Evolutionary conservation across 2,888 invertebrate genomes (phyloP).

Genomic region (Rhingia rostrata): DNA sequence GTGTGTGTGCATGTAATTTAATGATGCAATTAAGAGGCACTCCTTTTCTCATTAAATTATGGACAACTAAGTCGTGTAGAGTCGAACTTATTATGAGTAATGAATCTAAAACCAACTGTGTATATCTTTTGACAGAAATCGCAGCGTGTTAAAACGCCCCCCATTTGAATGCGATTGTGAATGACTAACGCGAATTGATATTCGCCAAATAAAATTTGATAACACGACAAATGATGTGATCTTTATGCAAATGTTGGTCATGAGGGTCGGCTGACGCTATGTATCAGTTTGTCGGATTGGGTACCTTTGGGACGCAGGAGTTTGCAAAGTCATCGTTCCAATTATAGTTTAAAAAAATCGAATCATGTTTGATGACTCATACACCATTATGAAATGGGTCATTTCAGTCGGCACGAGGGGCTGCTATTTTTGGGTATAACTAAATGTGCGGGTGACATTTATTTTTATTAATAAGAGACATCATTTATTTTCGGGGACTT

Average conservation of each 20-base stretch:
- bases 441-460: conserved; percentile 40
- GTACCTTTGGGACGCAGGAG: conserved; percentile 29
- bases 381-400: conserved; percentile 18
- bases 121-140: conserved; percentile 23
- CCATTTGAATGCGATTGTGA: background rate
- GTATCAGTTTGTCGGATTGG: background rate
- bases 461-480: conserved; percentile 38
- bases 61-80: background rate
- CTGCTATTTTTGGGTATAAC: conserved; percentile 49
- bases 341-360: background rate
- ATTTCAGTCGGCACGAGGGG: conserved; percentile 8
- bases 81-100: conserved; percentile 36
- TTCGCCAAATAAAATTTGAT: conserved; percentile 51
- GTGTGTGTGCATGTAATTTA: conserved; percentile 55
- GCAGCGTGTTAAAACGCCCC: conserved; percentile 59
- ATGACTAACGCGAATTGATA: conserved; percentile 53
- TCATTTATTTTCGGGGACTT: conserved; percentile 41
- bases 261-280: conserved; percentile 15
- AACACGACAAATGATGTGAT: conserved; percentile 44
- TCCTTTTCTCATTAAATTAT: conserved; percentile 68
- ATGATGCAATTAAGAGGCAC: conserved; percentile 72
- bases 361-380: conserved; percentile 42
- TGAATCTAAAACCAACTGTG: conserved; percentile 26
- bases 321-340: conserved; percentile 40
- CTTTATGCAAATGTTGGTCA: conserved; percentile 35